Evolutionary conservation across 2,888 invertebrate species (phyloP), one percentile per base, ranked within the genome.

Genomic region (Pinctada fucata): DNA sequence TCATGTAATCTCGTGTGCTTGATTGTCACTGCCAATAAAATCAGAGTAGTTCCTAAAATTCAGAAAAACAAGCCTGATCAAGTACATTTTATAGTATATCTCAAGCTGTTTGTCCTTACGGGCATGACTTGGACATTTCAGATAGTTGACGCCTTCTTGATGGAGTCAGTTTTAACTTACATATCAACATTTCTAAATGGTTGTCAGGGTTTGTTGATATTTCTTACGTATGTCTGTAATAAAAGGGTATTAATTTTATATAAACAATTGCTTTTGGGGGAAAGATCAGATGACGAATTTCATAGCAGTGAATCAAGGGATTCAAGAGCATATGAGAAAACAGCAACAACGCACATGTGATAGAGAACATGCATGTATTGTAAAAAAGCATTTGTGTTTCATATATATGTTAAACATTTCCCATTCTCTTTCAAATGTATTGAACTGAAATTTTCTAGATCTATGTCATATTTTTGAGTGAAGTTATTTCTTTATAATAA

Each of bases 81-180:
- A n/a, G 64, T 76, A 4, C 82, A 87, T 47, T 79, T 87, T 6
- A 79, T 81, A 4, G 78, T 88, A 6, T 89, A 88, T 72, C 63
- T 85, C 3, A 85, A 86, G 69, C 79, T 89, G 63, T 88, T 86
- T 66, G 79, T 85, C 3, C 78, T 89, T 13, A 85, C 88, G 2
- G 88, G 89, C 3, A 58, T 87, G n/a, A 83, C 86, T 47, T 89
- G 89, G 89, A 74, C 86, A 8, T 80, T 89, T 8, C 86, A 86
- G n/a, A 79, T 89, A 13, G 77, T 89, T 2, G 86, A 87, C 65
- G 84, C 85, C 1, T 73, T 86, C 13, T 80, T 87, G 2, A 80
- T 84, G 2, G 71, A 84, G 48, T 81, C 82, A 2, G 75, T 81
- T 2, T 84, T 89, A 47, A 81, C 84, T 2, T 86, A 81, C 66